These are phyloP conservation scores for Cepaea hortensis DNA, from an alignment of 2,888 invertebrate genomes.

Conservation along the genomic window DNA sequence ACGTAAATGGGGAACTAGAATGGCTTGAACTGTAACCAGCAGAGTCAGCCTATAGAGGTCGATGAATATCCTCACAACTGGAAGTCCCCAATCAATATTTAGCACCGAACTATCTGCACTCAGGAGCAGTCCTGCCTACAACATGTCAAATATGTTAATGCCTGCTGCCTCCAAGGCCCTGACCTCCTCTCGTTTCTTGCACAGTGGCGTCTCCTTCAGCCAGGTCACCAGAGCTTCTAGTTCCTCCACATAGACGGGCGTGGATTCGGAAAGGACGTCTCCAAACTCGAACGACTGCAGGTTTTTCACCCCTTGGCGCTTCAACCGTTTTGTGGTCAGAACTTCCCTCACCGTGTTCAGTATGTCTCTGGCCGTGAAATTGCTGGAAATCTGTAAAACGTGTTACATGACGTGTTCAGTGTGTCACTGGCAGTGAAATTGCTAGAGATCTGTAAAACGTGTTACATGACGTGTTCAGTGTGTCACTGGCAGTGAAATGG, in stretches of 20 bases:
- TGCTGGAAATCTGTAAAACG: constrained; percentile 4
- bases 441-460: neutral
- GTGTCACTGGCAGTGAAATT: constrained; percentile 16
- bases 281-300: constrained; percentile 18
- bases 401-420: neutral
- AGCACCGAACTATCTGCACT: no score
- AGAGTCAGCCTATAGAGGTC: no score
- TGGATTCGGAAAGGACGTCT: neutral
- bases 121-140: neutral
- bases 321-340: neutral
- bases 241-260: constrained; percentile 21
- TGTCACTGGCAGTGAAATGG: constrained; percentile 12
- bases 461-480: neutral
- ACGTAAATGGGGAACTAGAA: no score
- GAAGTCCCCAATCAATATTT: no score
- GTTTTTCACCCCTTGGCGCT: neutral
- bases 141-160: neutral
- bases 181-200: neutral
- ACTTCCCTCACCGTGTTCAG: neutral
- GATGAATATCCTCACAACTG: no score
- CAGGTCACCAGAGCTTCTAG: constrained; percentile 1
- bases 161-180: constrained; percentile 6
- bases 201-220: constrained; percentile 12
- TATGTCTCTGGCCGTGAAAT: constrained; percentile 25
- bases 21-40: no score